Conservation (phyloP, 2,797 vertebrate species). For the Neostethus bicornis region DNA sequence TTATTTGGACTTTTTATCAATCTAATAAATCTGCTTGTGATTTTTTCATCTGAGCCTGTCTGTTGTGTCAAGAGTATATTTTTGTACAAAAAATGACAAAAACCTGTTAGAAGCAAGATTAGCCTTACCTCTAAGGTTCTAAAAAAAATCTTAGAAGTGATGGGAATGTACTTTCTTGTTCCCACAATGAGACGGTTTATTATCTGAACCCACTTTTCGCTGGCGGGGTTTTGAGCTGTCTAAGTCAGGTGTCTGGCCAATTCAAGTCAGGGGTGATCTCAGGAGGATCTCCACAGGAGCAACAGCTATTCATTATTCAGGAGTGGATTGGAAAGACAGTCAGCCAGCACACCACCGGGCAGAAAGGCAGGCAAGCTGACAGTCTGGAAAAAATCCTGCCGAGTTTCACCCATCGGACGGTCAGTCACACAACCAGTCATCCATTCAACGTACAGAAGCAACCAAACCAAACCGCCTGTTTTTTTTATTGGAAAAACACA, state of each 20-base stretch:
- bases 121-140: too few species aligned
- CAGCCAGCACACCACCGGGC: neutral
- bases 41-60: too few species aligned
- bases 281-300: slow-evolving; percentile 1
- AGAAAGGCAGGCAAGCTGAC: neutral
- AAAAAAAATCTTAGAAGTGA: too few species aligned
- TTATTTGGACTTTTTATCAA: too few species aligned
- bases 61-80: too few species aligned
- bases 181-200: too few species aligned
- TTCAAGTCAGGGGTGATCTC: neutral
- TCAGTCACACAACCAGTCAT: neutral
- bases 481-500: neutral
- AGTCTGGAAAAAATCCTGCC: neutral
- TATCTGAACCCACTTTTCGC: neutral
- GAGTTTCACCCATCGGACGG: neutral
- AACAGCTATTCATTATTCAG: slow-evolving; percentile 2
- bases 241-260: neutral
- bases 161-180: too few species aligned
- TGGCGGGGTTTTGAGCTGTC: neutral
- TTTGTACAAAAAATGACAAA: too few species aligned
- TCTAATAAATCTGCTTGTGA: too few species aligned
- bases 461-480: neutral
- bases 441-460: neutral
- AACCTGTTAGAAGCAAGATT: too few species aligned
- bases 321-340: neutral